Evolutionary conservation across 2,113 vertebrate species (phyloP), one percentile per base, ranked within the genome.

Genomic region (Pardalotus punctatus): DNA sequence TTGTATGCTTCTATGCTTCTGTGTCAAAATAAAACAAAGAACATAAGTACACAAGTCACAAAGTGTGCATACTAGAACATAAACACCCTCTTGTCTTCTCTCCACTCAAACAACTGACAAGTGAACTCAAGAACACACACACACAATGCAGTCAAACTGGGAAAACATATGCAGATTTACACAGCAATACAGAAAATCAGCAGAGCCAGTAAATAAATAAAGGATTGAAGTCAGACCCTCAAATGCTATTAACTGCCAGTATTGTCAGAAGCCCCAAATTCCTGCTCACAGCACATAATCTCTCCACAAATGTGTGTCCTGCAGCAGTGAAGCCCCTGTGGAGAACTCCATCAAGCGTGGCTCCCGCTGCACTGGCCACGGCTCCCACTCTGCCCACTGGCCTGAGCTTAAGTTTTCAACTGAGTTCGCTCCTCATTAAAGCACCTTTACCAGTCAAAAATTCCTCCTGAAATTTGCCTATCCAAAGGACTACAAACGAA

Each of bases 301-400:
- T 33, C 81, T 47, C 40, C 80, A 43, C 42, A 81, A 45, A 78
- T 31, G 27, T 14, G 11, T 67, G 80, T 43, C 36, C 31, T 19
- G 16, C 3, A 4, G 48, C 48, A 78, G 33, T 0, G 33, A 92
- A 71, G 33, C 28, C 70, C 28, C 51, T 0, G 0, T 4, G 27
- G 38, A 89, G 42, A 61, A 45, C 23, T 69, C 56, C 38, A 53
- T 29, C 74, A 82, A 40, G 14, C 47, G 61, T 2, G 12, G 42
- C 31, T 72, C 14, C 38, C 2, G 2, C 43, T 51, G 36, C 1
- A 2, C 12, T 21, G 50, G 64, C 28, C 31, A 17, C 36, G 35
- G 29, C 61, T 85, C 25, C 48, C 35, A 20, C 50, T 35, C 57
- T 69, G 71, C 38, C 24, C 56, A 6, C n/a, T 21, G 60, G 50